A percentile compares a stretch with the other conserved stretches of the same genome.
phyloP scores from a whole-genome alignment of 1,140 invertebrate species.

The Drosophila ambigua region DNA sequence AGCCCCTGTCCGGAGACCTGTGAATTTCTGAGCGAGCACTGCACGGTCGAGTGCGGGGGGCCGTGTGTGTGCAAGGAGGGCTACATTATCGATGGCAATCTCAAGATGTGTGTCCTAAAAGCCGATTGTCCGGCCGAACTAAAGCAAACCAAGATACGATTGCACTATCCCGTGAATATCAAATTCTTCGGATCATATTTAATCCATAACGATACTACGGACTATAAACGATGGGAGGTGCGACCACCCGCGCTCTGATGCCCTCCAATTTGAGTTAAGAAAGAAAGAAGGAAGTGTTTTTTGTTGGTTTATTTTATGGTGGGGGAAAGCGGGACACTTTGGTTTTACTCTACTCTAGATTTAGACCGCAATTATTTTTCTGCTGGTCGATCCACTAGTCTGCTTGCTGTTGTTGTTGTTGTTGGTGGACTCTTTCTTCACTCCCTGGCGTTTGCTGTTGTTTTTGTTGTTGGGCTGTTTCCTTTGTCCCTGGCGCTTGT shows the following conservation, averaged over 20 bases:
- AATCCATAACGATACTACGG: slow-evolving; percentile 9
- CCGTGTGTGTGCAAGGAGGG: slow-evolving; percentile 27
- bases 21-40: slow-evolving; percentile 15
- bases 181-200: slow-evolving; percentile 19
- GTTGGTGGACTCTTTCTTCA: no score
- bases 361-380: slow-evolving; percentile 6
- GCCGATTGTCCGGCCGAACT: slow-evolving; percentile 5
- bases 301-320: background rate
- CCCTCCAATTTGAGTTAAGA: no score
- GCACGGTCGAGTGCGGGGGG: slow-evolving; percentile 4
- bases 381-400: slow-evolving; percentile 3
- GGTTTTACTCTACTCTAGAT: background rate
- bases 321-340: background rate
- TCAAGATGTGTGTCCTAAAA: slow-evolving; percentile 10
- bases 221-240: background rate
- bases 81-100: slow-evolving; percentile 24
- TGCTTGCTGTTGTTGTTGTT: slow-evolving; percentile 12
- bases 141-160: background rate
- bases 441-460: background rate
- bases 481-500: slow-evolving; percentile 24
- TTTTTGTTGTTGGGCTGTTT: slow-evolving; percentile 1
- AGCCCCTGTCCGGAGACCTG: slow-evolving; percentile 20
- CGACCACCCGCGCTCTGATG: background rate
- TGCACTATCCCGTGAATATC: slow-evolving; percentile 22
- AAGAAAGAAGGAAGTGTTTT: no score